phyloP scores from a whole-genome alignment of 2,888 invertebrate genomes.

The Criorhina ranunculi region DNA sequence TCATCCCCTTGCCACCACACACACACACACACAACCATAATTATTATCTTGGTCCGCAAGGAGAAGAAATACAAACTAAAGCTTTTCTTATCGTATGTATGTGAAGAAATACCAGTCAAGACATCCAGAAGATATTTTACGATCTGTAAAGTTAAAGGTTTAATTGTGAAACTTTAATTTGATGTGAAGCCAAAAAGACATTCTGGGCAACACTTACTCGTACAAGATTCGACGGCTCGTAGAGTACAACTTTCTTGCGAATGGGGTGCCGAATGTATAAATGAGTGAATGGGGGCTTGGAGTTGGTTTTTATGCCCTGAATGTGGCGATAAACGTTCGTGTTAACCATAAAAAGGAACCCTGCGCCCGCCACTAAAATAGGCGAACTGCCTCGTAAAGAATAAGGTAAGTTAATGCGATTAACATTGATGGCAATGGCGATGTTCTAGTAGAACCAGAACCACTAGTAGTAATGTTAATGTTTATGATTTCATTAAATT shows the following conservation, averaged over 20 bases:
- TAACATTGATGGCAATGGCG: constrained; percentile 53
- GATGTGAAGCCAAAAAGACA: constrained; percentile 68
- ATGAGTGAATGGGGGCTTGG: background rate
- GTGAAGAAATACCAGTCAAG: constrained; percentile 41
- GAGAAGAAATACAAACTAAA: constrained; percentile 22
- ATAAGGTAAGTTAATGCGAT: constrained; percentile 67
- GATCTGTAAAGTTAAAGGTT: constrained; percentile 78
- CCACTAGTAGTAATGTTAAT: constrained; percentile 42
- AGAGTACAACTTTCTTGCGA: constrained; percentile 28
- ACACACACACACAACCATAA: constrained; percentile 7
- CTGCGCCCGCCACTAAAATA: constrained; percentile 43
- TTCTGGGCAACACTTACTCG: constrained; percentile 46
- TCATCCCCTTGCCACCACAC: background rate
- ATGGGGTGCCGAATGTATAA: constrained; percentile 46
- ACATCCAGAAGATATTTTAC: constrained; percentile 72
- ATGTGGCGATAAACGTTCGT: constrained; percentile 65
- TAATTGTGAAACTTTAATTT: constrained; percentile 78
- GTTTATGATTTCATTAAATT: constrained; percentile 70
- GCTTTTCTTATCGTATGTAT: constrained; percentile 44
- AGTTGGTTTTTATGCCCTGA: constrained; percentile 57
- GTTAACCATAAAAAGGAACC: constrained; percentile 64
- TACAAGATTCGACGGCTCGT: constrained; percentile 1
- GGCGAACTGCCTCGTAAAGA: constrained; percentile 60
- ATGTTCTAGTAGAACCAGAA: constrained; percentile 13
- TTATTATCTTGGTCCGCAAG: background rate